phyloP scores from a whole-genome alignment of 2,113 vertebrate species.

The Macrotis lagotis region DNA sequence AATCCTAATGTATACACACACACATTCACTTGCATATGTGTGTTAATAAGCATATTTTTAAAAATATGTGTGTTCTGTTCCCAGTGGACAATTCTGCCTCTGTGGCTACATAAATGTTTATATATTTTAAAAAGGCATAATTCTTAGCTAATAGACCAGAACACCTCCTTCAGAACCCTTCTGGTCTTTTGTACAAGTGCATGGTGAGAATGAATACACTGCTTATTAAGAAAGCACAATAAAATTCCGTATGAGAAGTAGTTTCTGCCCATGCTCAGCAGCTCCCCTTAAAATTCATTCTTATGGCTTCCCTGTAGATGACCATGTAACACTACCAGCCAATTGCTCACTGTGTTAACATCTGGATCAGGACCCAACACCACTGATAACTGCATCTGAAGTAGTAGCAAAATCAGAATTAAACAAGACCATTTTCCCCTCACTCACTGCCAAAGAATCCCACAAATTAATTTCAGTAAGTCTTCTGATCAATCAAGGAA shows the following conservation, averaged over 20 bases:
- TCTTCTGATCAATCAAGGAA: neutral
- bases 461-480: neutral
- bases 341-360: neutral
- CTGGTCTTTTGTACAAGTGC: neutral
- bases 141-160: neutral
- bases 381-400: neutral
- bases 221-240: neutral
- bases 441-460: neutral
- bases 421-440: neutral
- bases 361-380: conserved; percentile 2
- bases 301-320: neutral
- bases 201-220: neutral
- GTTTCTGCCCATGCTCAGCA: neutral
- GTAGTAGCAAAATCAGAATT: neutral
- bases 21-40: neutral
- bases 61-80: conserved; percentile 31
- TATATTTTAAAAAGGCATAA: conserved; percentile 23
- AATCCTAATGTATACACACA: neutral
- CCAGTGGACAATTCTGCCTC: neutral
- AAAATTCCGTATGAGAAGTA: neutral
- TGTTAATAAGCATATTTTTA: conserved; percentile 25
- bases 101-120: neutral
- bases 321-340: conserved; percentile 22
- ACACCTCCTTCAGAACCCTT: neutral
- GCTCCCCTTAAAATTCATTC: neutral